Evolutionary conservation across 2,113 vertebrate genomes (phyloP).

Genomic region (Triplophysa rosa): DNA sequence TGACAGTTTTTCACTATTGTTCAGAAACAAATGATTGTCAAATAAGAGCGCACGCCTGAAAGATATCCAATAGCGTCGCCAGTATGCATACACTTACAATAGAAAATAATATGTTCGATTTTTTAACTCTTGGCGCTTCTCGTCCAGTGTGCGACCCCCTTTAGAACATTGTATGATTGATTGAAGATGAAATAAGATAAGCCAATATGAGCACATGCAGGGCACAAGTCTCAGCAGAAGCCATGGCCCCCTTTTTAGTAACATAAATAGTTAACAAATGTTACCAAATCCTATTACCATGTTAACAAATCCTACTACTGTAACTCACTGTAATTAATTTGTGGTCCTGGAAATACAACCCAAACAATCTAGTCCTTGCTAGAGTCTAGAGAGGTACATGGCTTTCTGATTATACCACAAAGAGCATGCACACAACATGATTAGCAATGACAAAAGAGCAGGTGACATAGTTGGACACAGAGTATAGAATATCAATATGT

Average conservation of each 20-base stretch:
- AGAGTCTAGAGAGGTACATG: not conserved
- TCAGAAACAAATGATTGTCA: no score
- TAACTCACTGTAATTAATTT: not conserved
- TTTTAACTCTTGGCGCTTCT: no score
- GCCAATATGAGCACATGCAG: conserved; percentile 40
- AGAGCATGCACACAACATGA: conserved; percentile 41
- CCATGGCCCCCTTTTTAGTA: conserved; percentile 10
- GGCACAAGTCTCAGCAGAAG: not conserved
- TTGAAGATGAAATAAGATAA: conserved; percentile 30
- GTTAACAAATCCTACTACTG: not conserved
- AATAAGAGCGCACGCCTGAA: no score
- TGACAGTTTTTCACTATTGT: no score
- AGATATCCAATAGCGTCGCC: no score
- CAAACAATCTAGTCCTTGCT: no score
- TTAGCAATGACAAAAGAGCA: not conserved
- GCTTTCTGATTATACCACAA: conserved; percentile 10
- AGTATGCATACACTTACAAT: no score
- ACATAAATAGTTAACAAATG: not conserved
- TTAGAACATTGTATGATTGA: conserved; percentile 6
- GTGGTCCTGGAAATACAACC: not conserved
- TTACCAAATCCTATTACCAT: no score
- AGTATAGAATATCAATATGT: not conserved
- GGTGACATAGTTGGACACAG: not conserved
- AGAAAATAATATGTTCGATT: no score
- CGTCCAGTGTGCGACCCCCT: no score